A percentile compares a stretch with the other conserved stretches of the same genome.
These are phyloP conservation scores for Nixonia krombeini DNA, from an alignment of 1,140 invertebrate species.

Conservation along the genomic window DNA sequence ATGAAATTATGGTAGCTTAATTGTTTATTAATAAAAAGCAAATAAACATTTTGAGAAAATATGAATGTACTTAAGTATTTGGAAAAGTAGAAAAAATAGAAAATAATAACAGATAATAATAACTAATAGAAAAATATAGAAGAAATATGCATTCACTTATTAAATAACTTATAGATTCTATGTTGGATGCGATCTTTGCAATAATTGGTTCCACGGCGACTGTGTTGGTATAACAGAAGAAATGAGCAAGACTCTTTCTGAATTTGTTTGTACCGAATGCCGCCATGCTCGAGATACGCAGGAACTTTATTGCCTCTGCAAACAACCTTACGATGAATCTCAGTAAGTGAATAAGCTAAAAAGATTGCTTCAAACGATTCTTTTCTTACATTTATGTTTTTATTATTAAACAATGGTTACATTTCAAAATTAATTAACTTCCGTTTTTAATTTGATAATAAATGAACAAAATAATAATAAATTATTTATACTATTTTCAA, in stretches of 20 bases:
- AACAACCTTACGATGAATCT: slow-evolving; percentile 96
- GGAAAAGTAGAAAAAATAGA: too few species aligned
- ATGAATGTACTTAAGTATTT: too few species aligned
- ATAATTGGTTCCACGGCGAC: slow-evolving; percentile 98
- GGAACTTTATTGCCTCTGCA: slow-evolving; percentile 95
- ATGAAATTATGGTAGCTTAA: too few species aligned
- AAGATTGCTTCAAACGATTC: slow-evolving; percentile 21
- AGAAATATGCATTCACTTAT: slow-evolving; percentile 3
- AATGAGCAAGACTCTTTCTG: slow-evolving; percentile 91
- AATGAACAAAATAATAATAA: too few species aligned
- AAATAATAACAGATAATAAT: too few species aligned
- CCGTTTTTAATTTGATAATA: too few species aligned
- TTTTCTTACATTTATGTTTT: slow-evolving; percentile 5
- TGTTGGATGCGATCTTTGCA: slow-evolving; percentile 96
- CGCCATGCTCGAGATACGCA: slow-evolving; percentile 87
- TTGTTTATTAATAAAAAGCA: too few species aligned
- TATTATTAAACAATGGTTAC: neutral
- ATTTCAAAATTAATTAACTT: too few species aligned
- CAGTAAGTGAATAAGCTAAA: too few species aligned
- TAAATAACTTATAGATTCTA: slow-evolving; percentile 82
- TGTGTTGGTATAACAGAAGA: slow-evolving; percentile 96
- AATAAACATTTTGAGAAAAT: too few species aligned
- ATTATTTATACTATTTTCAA: too few species aligned
- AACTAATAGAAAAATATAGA: too few species aligned
- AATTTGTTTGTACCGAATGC: slow-evolving; percentile 92